Conservation (phyloP, 2,797 vertebrate species). For the Mormyrus hasselquistii region DNA sequence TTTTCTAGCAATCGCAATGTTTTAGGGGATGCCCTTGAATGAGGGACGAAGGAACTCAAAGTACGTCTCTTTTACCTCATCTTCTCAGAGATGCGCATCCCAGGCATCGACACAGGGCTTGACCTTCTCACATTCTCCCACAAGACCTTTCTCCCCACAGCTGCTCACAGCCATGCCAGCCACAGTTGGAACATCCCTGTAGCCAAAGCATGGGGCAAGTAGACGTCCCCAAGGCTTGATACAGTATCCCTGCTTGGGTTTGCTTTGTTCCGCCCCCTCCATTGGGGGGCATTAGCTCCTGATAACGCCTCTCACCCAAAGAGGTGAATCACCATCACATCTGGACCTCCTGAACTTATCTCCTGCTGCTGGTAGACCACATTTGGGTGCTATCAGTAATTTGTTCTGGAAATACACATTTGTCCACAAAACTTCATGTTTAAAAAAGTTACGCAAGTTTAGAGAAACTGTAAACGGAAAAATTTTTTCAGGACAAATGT, state of each 20-base stretch:
- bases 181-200: not conserved
- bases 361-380: not conserved
- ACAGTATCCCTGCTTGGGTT: not conserved
- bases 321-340: not conserved
- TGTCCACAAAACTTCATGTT: not conserved
- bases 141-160: constrained; percentile 1
- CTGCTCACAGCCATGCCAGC: not conserved
- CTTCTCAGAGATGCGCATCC: not conserved
- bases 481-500: not conserved
- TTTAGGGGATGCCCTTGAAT: not conserved
- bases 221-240: not conserved
- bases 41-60: not conserved
- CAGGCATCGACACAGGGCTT: constrained; percentile 22
- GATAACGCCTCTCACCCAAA: not conserved
- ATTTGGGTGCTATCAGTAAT: not conserved
- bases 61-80: not conserved
- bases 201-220: not conserved
- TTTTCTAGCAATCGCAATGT: not conserved
- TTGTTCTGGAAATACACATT: not conserved
- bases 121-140: constrained; percentile 26
- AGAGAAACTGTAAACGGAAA: not conserved
- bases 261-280: not conserved
- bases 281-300: not conserved
- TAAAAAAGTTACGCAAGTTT: not conserved
- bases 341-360: not conserved